Conservation (phyloP, 2,888 invertebrate genomes). For the Limnephilus auricula region DNA sequence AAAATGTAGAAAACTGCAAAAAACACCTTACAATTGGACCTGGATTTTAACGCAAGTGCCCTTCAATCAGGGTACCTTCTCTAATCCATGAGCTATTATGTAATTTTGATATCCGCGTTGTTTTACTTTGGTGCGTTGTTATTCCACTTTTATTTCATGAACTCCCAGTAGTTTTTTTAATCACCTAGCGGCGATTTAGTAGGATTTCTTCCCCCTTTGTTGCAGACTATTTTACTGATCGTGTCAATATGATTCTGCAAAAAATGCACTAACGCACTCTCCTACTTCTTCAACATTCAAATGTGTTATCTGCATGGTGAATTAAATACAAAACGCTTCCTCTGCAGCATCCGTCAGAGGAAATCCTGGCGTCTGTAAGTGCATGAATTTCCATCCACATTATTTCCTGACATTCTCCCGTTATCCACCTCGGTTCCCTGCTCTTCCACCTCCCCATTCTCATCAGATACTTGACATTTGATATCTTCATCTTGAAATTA, state of each 20-base stretch:
- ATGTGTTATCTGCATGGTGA: background rate
- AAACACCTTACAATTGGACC: no score
- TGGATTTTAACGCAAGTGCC: no score
- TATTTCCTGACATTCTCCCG: background rate
- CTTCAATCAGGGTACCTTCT: no score
- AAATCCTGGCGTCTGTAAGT: background rate
- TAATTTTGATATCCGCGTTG: no score
- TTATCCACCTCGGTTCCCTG: background rate
- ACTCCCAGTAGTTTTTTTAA: no score
- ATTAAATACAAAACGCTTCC: background rate
- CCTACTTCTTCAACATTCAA: background rate
- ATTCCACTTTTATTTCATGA: no score
- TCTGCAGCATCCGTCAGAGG: background rate
- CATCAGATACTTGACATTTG: constrained; percentile 37
- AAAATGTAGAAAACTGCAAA: no score
- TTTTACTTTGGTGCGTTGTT: no score
- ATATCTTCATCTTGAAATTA: constrained; percentile 50
- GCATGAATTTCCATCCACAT: background rate
- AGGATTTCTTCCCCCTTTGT: background rate
- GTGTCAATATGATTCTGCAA: background rate
- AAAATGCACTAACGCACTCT: background rate
- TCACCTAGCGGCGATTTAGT: no score
- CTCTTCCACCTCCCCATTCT: background rate
- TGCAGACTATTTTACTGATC: background rate
- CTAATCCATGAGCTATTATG: no score